These are phyloP conservation scores for Sarcophaga rosellei DNA, from an alignment of 2,888 invertebrate species.

Conservation along the genomic window DNA sequence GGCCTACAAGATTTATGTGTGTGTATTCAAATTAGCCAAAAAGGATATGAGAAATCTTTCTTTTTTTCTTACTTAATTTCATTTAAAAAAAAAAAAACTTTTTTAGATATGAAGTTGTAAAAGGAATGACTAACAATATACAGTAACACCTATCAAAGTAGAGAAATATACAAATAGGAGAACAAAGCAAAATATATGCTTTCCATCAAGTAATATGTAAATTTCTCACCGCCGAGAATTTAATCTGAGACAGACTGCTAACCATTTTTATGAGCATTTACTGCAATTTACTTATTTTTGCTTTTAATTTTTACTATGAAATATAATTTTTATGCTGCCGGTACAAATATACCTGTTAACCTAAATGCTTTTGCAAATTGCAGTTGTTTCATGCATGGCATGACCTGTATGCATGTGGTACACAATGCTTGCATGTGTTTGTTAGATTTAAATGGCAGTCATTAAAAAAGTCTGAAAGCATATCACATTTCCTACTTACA, in stretches of 20 bases:
- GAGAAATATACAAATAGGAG: background rate
- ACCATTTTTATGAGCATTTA: background rate
- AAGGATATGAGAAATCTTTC: background rate
- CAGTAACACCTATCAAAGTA: background rate
- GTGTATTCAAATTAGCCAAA: background rate
- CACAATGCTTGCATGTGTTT: constrained; percentile 29
- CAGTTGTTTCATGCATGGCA: constrained; percentile 59
- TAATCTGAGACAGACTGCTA: background rate
- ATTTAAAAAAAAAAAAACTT: background rate
- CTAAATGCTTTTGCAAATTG: constrained; percentile 55
- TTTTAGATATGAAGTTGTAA: background rate
- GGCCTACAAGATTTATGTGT: constrained; percentile 14
- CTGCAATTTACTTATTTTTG: background rate
- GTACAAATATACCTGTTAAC: constrained; percentile 57
- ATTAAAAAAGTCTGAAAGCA: constrained; percentile 57
- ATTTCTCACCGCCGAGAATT: too few relatives aligned
- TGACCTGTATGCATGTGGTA: constrained; percentile 3
- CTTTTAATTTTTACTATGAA: background rate
- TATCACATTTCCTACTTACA: constrained; percentile 49
- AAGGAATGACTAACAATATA: background rate
- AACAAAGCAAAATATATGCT: background rate
- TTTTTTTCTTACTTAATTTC: background rate
- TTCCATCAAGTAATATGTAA: background rate
- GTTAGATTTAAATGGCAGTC: constrained; percentile 56
- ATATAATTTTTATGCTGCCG: background rate